These are phyloP conservation scores for Phymastichus coffea DNA, from an alignment of 1,140 invertebrate species.

Conservation along the genomic window DNA sequence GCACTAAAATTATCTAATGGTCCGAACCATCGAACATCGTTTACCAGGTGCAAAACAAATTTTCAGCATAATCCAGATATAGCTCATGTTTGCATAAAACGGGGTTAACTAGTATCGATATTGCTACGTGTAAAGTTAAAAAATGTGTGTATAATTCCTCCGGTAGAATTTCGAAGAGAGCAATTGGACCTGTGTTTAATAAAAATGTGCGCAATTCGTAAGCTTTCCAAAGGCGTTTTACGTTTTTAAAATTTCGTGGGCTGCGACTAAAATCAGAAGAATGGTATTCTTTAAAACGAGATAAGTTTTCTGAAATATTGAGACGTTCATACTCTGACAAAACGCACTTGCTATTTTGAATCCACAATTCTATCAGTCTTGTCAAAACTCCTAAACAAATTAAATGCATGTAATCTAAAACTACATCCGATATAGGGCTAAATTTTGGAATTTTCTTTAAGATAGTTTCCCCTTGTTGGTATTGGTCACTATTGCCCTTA, in stretches of 20 bases:
- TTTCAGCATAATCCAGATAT: slow-evolving; percentile 20
- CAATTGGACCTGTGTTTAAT: slow-evolving; percentile 47
- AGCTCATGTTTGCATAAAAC: slow-evolving; percentile 23
- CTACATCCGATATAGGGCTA: slow-evolving; percentile 32
- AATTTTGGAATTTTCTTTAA: slow-evolving; percentile 31
- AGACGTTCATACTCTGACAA: no score
- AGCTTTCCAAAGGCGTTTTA: slow-evolving; percentile 50
- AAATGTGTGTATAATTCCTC: slow-evolving; percentile 41
- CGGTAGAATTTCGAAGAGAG: slow-evolving; percentile 37
- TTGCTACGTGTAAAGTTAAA: slow-evolving; percentile 37
- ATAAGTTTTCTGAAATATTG: background rate
- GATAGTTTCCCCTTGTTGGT: slow-evolving; percentile 19
- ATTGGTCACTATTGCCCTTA: background rate
- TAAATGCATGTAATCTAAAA: slow-evolving; percentile 40
- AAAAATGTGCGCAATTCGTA: slow-evolving; percentile 52
- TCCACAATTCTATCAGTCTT: slow-evolving; percentile 38
- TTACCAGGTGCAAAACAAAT: no score
- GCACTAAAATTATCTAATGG: no score
- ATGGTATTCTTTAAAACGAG: slow-evolving; percentile 5
- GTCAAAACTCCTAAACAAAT: slow-evolving; percentile 40
- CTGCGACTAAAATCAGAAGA: slow-evolving; percentile 49
- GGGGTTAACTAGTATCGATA: slow-evolving; percentile 31
- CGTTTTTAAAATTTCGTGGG: slow-evolving; percentile 34
- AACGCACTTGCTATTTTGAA: no score
- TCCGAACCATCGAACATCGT: no score